These are phyloP conservation scores for Apantesis nais DNA, from an alignment of 2,888 invertebrate species.

Conservation along the genomic window DNA sequence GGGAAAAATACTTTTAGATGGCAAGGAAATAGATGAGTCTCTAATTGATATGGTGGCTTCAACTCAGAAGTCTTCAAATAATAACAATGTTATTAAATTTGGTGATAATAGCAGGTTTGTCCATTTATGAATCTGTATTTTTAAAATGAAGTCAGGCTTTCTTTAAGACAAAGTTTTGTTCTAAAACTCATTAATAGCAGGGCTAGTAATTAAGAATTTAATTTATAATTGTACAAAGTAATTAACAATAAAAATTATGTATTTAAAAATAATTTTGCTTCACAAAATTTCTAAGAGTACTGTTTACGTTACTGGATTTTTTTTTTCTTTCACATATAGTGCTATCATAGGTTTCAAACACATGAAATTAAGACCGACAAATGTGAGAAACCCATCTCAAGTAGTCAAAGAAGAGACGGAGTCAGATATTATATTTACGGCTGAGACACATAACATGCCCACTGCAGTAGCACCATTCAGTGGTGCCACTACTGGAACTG, in stretches of 20 bases:
- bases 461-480: conserved; percentile 99
- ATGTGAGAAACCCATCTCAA: conserved; percentile 85
- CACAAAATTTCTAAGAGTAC: not conserved
- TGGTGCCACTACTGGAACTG: conserved; percentile 99
- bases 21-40: conserved; percentile 90
- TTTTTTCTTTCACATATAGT: conserved; percentile 77
- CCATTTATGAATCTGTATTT: not conserved
- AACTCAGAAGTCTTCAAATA: conserved; percentile 94
- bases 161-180: not conserved
- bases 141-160: not conserved
- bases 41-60: conserved; percentile 96
- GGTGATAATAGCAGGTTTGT: conserved; percentile 96
- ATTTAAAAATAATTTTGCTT: too few relatives aligned
- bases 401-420: conserved; percentile 86
- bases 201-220: not conserved
- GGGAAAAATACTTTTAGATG: conserved; percentile 94
- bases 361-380: conserved; percentile 88
- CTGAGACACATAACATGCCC: conserved; percentile 99
- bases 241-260: too few relatives aligned
- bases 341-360: conserved; percentile 94
- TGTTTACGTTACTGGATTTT: not conserved
- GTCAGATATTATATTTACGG: conserved; percentile 97
- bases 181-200: not conserved
- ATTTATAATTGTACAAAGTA: not conserved
- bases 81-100: conserved; percentile 98